Base-by-base conservation (phyloP, 2,113 vertebrate species). In the Gorsachius goisagi region DNA sequence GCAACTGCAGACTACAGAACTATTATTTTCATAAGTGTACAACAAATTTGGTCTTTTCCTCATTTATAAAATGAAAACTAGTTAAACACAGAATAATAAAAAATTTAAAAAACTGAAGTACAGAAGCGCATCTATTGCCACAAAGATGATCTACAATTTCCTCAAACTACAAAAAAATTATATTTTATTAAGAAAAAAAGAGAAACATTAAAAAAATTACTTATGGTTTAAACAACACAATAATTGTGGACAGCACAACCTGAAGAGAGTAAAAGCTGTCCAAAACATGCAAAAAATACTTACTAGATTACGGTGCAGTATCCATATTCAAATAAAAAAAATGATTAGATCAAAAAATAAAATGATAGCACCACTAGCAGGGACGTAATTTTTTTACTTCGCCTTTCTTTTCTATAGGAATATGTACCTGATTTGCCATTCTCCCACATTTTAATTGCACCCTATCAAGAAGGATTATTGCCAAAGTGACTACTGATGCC, bases 381-480 rank as follows among this genome's bases (percentile, higher is more conserved):
- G 11, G 47, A 96, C 85, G 5, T 58, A 11, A 8, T 14, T 56
- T 58, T 89, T 94, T 47, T 15, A 58, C 37, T 71, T 83, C 64
- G 47, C 6, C 73, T 79, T 88, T 80, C 14, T 83, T 93, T 93
- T 88, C 74, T 63, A 59, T 33, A 72, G 13, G 47, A 88, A 86
- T 88, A 88, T 32, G 53, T 72, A 93, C 66, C 79, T 55, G 85
- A 88, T 87, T 87, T 67, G 52, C 60, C n/a, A 44, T 81, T 91
- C 64, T 56, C 56, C 16, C 67, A 18, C n/a, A 90, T 58, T 95
- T 96, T 92, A 97, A 97, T 82, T 94, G 80, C 44, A 89, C 27
- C 26, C 63, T 44, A 83, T 91, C 90, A 91, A 94, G 92, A 90
- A 89, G 89, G 78, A 94, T 93, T 94, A 95, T 66, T 92, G 83